Evolutionary conservation across 2,797 vertebrate genomes (phyloP), one percentile per base, ranked within the genome.

Genomic region (Merluccius polli): DNA sequence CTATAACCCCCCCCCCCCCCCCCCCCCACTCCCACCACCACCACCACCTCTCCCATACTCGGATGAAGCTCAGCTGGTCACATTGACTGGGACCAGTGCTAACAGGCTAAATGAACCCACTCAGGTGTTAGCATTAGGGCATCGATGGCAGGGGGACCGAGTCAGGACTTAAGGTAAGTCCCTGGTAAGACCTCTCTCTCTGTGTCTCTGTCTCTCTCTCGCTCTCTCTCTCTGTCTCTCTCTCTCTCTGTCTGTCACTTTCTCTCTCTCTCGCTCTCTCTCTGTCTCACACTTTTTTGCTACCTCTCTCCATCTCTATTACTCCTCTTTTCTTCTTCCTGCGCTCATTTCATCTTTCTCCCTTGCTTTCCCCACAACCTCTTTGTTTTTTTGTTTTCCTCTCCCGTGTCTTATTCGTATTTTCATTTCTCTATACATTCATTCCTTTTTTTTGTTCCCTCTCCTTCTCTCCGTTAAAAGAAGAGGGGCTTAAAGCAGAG

Each of bases 71-170:
- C 72, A 21, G 81, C 81, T 79, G 71, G 79, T 78, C 76, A n/a
- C 79, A 78, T 80, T 87, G 81, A 85, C 81, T 77, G 74, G 36
- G 80, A 76, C 73, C 80, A 80, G 85, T 88, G 83, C 89, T 89
- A 85, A 86, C 85, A 7, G 82, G 82, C 85, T 82, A 89, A 89
- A 92, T 86, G 89, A 92, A 85, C 79, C 84, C 89, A 89, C 89
- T 91, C 86, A 90, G 88, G 81, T 75, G 81, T 77, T 65, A 35
- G 84, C 82, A 81, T 88, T 80, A 85, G 84, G 80, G 79, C 48
- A 77, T 67, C 35, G 85, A 82, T 81, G 75, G 85, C 83, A 76
- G 78, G 85, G 86, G 79, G 81, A 86, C 90, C 88, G 78, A 78
- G 73, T 72, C 76, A 78, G 70, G 87, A 81, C 80, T 90, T 81